Base-by-base conservation (phyloP, 2,797 vertebrate genomes). In the Anguilla anguilla region DNA sequence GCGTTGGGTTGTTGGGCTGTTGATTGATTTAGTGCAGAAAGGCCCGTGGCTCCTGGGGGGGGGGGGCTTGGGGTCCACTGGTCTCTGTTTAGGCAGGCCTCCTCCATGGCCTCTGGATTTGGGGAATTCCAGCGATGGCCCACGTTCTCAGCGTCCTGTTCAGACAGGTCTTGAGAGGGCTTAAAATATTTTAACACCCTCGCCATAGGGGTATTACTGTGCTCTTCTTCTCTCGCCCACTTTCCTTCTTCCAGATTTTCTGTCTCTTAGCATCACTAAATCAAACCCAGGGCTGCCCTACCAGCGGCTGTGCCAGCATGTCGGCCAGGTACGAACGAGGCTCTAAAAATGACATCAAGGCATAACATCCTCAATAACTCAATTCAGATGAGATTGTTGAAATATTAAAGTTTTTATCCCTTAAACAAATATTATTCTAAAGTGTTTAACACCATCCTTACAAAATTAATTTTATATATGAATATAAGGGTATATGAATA, bases 131-230 rank as follows among this genome's bases (percentile, higher is more conserved):
- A 91, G 22, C 74, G 67, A 87, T 3, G 28, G 39, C 17, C 15
- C 53, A 22, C 31, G 31, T 22, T 35, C 11, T 13, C 55, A 2
- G 69, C 61, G 93, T 90, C 92, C 90, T 90, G 91, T 93, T 91
- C n/a, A 86, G 91, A 85, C 93, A 90, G 86, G 91, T 91, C 39
- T 88, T 85, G 79, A 89, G 2, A 28, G 64, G 67, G 86, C 39
- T 17, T 61, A 28, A 28, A 35, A 83, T 81, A 51, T 91, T 87
- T 67, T 86, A 9, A 82, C 55, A 84, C 51, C 83, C n/a, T 11
- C 39, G 49, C 79, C 55, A n/a, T 10, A 53, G 83, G 51, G 28
- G 46, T 1, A n/a, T 82, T 82, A 22, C 59, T 82, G 17, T 2
- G 7, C 43, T 46, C 4, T 81, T n/a, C 77, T 46, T 46, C 77